Base-by-base conservation (phyloP, 2,113 vertebrate species). In the Cisticola juncidis region DNA sequence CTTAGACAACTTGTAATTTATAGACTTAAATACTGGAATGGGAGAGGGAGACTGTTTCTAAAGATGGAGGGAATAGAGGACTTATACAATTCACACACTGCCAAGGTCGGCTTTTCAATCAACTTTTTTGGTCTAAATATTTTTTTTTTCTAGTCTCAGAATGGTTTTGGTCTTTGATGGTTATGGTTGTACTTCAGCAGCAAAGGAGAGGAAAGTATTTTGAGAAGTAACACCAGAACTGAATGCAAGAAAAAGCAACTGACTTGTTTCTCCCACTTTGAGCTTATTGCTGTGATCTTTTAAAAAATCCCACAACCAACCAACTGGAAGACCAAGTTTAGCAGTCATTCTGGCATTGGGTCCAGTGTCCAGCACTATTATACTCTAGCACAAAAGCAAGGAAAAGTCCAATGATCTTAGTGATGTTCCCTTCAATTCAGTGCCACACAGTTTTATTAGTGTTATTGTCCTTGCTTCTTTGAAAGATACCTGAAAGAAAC, bases 391-490 rank as follows among this genome's bases (percentile, higher is more conserved):
- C 94, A 96, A 93, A 98, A 97, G 97, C 97, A 92, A 94, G 91
- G 89, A 95, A 95, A 95, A 94, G 97, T 97, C 97, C 96, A 92
- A 95, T 93, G 93, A 88, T 96, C 96, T 97, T 88, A 88, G 86
- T 83, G 96, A 95, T 91, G 92, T 95, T 96, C 95, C 94, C 96
- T 97, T 97, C 97, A 86, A 25, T 90, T 92, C 95, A 93, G 85
- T 92, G 96, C 92, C 87, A 95, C 53, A 89, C 69, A 56, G 50
- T 45, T 93, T 94, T 81, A 81, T 69, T 87, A 89, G 74, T 44
- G 97, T 97, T 98, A 99, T 94, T 99, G 99, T 95, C 98, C 98
- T 98, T 99, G 99, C 97, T 98, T 99, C 98, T 99, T 99, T 86
- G 99, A 99, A 82, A 99, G 98, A 97, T 99, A 99, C 98, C 99